phyloP scores from a whole-genome alignment of 1,140 invertebrate genomes.

The Eriocheir sinensis region DNA sequence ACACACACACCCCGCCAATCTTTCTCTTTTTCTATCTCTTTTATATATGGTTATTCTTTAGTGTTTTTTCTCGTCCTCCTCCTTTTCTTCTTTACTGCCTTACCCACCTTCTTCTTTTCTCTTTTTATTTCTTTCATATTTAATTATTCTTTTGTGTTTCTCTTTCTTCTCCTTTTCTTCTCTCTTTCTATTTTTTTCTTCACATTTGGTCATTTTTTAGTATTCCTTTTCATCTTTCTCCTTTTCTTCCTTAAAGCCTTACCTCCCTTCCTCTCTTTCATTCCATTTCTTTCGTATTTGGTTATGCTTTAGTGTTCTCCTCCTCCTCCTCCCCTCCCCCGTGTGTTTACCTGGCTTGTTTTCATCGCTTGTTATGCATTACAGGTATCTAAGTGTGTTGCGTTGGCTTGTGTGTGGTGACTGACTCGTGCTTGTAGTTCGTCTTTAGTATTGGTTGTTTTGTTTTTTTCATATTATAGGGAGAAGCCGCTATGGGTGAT shows the following conservation, averaged over 20 bases:
- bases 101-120: no score
- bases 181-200: neutral
- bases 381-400: neutral
- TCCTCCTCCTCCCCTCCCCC: neutral
- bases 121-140: neutral
- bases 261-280: neutral
- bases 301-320: neutral
- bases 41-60: neutral
- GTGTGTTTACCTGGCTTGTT: neutral
- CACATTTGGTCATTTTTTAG: neutral
- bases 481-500: slow-evolving; percentile 9
- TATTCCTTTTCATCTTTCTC: neutral
- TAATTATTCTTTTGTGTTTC: neutral
- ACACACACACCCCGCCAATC: no score
- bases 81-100: no score
- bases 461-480: neutral
- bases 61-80: neutral
- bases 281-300: neutral
- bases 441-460: neutral
- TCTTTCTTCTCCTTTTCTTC: neutral
- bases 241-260: neutral
- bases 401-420: neutral
- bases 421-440: neutral
- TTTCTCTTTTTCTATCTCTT: neutral
- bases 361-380: neutral